These are phyloP conservation scores for Laspeyria flexula DNA, from an alignment of 2,888 invertebrate species.

Conservation along the genomic window DNA sequence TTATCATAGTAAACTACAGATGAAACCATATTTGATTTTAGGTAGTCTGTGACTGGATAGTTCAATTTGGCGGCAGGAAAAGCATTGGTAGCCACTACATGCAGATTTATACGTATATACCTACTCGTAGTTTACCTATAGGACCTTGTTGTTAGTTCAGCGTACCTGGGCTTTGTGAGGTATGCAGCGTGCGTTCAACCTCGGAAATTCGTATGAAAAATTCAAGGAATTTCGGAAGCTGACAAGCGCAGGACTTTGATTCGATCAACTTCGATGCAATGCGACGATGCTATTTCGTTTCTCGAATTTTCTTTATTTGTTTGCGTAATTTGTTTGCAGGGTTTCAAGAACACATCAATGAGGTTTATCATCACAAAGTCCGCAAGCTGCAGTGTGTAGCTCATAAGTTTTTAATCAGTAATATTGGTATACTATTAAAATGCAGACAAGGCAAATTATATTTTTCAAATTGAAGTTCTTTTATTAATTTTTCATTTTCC, in stretches of 20 bases:
- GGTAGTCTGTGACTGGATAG: constrained; percentile 15
- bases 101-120: too few relatives aligned
- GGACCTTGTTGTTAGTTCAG: constrained; percentile 9
- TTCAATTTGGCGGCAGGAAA: constrained; percentile 30
- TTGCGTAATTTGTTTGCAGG: not conserved
- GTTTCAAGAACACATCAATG: too few relatives aligned
- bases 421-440: too few relatives aligned
- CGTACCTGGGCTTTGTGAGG: constrained; percentile 14
- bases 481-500: too few relatives aligned
- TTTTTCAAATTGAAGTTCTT: too few relatives aligned
- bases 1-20: too few relatives aligned
- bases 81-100: constrained; percentile 17
- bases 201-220: constrained; percentile 34
- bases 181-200: constrained; percentile 27
- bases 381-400: too few relatives aligned
- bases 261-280: constrained; percentile 15
- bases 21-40: constrained; percentile 28
- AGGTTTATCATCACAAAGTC: too few relatives aligned
- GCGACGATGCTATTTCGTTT: constrained; percentile 23
- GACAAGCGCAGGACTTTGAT: constrained; percentile 21
- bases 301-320: constrained; percentile 15
- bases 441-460: too few relatives aligned
- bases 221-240: constrained; percentile 16
- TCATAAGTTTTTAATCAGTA: too few relatives aligned
- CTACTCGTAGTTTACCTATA: too few relatives aligned